Conservation (phyloP, 37 sponge, comb jelly and placozoan species). For the Halisarca cf. caerulea region DNA sequence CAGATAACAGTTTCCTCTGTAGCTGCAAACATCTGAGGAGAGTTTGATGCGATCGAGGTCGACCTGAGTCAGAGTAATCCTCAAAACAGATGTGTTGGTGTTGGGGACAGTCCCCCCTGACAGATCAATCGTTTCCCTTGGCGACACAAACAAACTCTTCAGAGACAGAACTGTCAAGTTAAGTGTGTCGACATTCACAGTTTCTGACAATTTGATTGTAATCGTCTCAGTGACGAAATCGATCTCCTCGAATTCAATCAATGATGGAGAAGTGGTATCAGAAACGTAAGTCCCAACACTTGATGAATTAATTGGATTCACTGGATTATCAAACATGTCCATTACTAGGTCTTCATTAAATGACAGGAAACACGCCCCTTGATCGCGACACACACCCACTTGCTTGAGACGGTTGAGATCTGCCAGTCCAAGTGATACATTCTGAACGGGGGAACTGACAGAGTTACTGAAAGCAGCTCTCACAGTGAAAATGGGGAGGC, state of each 20-base stretch:
- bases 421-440: constrained; percentile 49
- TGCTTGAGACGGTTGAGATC: constrained; percentile 78
- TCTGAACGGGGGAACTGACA: constrained; percentile 37
- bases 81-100: constrained; percentile 49
- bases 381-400: constrained; percentile 60
- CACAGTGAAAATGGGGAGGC: neutral
- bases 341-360: constrained; percentile 65
- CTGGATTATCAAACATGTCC: constrained; percentile 72
- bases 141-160: constrained; percentile 62
- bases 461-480: constrained; percentile 58
- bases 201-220: constrained; percentile 77
- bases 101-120: constrained; percentile 53
- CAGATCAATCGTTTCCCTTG: constrained; percentile 38
- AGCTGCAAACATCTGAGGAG: constrained; percentile 55
- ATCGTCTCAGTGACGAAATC: constrained; percentile 58
- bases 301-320: constrained; percentile 33
- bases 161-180: constrained; percentile 64
- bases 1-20: constrained; percentile 87
- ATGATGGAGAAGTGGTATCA: constrained; percentile 72
- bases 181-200: constrained; percentile 67
- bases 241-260: constrained; percentile 49
- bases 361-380: constrained; percentile 67
- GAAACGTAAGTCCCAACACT: constrained; percentile 36
- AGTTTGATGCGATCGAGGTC: constrained; percentile 76
- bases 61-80: constrained; percentile 44